phyloP scores from a whole-genome alignment of 2,888 invertebrate species.

The Pediacus dermestoides region DNA sequence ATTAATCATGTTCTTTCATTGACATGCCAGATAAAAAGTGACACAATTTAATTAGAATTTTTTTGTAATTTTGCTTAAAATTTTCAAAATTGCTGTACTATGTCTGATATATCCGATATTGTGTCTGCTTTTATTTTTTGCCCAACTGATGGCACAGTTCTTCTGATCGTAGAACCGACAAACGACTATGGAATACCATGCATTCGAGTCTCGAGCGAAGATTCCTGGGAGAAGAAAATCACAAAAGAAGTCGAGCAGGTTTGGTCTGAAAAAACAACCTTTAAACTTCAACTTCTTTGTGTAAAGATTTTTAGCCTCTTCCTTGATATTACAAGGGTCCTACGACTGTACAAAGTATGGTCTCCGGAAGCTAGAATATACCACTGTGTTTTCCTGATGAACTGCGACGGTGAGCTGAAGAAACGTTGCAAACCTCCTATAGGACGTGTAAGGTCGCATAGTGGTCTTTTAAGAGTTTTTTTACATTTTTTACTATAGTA shows the following conservation, averaged over 20 bases:
- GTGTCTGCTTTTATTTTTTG: slow-evolving; percentile 38
- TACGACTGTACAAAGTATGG: slow-evolving; percentile 38
- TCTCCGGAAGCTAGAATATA: slow-evolving; percentile 34
- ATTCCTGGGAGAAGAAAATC: slow-evolving; percentile 32
- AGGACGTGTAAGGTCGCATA: slow-evolving; percentile 34
- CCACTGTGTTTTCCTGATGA: slow-evolving; percentile 37
- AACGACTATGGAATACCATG: slow-evolving; percentile 42
- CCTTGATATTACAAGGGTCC: slow-evolving; percentile 26
- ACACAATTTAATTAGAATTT: too few relatives aligned
- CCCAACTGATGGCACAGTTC: slow-evolving; percentile 33
- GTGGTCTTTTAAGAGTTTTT: slow-evolving; percentile 3
- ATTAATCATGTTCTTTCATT: too few relatives aligned
- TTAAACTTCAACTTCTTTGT: too few relatives aligned
- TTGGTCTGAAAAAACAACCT: too few relatives aligned
- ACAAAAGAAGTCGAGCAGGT: slow-evolving; percentile 34
- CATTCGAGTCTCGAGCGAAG: slow-evolving; percentile 28
- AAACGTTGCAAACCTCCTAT: slow-evolving; percentile 37
- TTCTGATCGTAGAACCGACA: slow-evolving; percentile 36
- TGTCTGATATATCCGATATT: slow-evolving; percentile 29
- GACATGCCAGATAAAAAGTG: too few relatives aligned
- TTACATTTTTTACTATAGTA: slow-evolving; percentile 33
- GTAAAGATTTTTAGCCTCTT: slow-evolving; percentile 33
- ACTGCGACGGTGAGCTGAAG: slow-evolving; percentile 32
- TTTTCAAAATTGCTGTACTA: slow-evolving; percentile 43
- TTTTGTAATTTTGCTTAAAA: neutral